phyloP scores from a whole-genome alignment of 2,888 invertebrate genomes.

The Spodoptera picta region DNA sequence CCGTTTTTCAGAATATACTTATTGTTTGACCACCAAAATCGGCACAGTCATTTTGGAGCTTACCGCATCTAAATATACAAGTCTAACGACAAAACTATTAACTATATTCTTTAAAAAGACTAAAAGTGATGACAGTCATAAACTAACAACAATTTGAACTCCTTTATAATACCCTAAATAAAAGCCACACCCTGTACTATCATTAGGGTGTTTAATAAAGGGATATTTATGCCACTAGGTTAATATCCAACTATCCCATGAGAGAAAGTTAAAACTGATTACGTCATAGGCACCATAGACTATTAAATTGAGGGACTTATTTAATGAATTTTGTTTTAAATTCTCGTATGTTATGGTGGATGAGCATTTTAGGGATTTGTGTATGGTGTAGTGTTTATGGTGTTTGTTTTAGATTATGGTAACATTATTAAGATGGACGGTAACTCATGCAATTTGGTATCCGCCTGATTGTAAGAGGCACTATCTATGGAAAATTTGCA shows the following conservation, averaged over 20 bases:
- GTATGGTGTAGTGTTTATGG: neutral
- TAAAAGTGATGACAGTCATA: too few relatives aligned
- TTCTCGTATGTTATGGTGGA: conserved; percentile 9
- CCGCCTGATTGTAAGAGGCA: too few relatives aligned
- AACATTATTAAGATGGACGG: too few relatives aligned
- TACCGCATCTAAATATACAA: too few relatives aligned
- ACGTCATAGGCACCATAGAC: conserved; percentile 19
- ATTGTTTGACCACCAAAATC: too few relatives aligned
- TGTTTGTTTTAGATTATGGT: neutral
- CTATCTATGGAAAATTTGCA: too few relatives aligned
- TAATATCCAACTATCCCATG: conserved; percentile 33
- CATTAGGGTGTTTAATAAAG: conserved; percentile 11
- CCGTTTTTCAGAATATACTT: too few relatives aligned
- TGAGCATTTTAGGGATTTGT: conserved; percentile 7
- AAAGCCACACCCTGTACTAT: conserved; percentile 12
- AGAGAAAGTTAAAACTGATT: conserved; percentile 36
- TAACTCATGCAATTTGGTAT: too few relatives aligned
- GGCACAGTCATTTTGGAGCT: too few relatives aligned
- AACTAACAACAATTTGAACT: too few relatives aligned
- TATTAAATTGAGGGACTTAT: conserved; percentile 29
- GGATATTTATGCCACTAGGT: conserved; percentile 28
- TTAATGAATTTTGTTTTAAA: conserved; percentile 33
- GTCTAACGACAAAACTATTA: too few relatives aligned
- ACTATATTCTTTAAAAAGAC: too few relatives aligned
- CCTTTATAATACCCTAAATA: neutral